Evolutionary conservation across 1,140 invertebrate genomes (phyloP), one percentile per base, ranked within the genome.

Genomic region (Brachionus koreanus): DNA sequence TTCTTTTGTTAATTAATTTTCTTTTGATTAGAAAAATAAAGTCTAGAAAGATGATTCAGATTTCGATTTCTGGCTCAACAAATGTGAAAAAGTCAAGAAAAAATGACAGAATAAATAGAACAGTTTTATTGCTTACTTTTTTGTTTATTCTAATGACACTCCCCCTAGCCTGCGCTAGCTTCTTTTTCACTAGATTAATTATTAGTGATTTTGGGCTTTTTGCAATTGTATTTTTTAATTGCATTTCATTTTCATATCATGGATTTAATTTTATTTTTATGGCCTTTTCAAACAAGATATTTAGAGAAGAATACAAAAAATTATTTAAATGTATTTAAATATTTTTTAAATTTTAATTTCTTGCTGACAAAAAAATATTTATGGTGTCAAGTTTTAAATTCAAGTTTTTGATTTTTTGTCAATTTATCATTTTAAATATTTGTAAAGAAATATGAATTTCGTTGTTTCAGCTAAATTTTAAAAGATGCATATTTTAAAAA

Each of bases 191-290:
- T 77, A 19, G 23, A 52, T 63, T 77, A 23, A 23, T 77, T 12
- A 2, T 9, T 19, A 77, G 43, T 10, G 75, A 77, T 63, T 63
- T 52, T n/a, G 75, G 75, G 2, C 19, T 49, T 3, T 77, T 52
- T 63, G 12, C 52, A 57, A 77, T 77, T 39, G 46, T 57, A 23
- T n/a, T 77, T n/a, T 37, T 52, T 16, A 37, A 77, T 52, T 35
- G 46, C n/a, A 77, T 77, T 63, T 77, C 75, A 25, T 77, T 77
- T 63, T 77, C 75, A 10, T 77, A 77, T 77, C 75, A 77, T 23
- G 75, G 43, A 35, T 63, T 77, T 33, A 77, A 77, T 52, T 77
- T 77, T 29, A 37, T 77, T 10, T 57, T 77, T 52, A 57, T 57
- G 46, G 46, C 57, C 9, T 63, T 77, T 42, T 77, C 75, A 12